Evolutionary conservation across 2,888 invertebrate species (phyloP), one percentile per base, ranked within the genome.

Genomic region (Xanthia icteritia): DNA sequence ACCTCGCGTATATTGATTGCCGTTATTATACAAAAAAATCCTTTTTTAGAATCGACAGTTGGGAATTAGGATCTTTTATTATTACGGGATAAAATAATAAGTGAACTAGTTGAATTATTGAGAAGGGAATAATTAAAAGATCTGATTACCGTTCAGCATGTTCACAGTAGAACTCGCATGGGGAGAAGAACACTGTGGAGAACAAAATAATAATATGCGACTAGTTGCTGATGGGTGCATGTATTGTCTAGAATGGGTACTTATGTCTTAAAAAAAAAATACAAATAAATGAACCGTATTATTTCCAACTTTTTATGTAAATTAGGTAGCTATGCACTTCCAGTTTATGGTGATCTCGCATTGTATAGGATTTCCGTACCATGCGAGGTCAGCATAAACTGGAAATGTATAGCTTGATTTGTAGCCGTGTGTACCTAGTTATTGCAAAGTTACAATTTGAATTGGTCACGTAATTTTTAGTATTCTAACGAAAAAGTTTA

Each of bases 1-100:
- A 94, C 93, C 92, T 94, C 94, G 94, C 93, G 93, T 94, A 94
- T 93, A 96, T 96, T 95, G 96, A 96, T 96, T 96, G 95, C 96
- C 95, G 95, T 96, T 96, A 96, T 96, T 96, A 94, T 93, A 92
- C 88, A 92, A 94, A 95, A 94, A 95, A 94, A 92, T 88, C 90
- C 91, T 93, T 94, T 93, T 93, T 91, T 88, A 69, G 86, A 89
- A 93, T 93, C 93, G 93, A 92, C 93, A 94, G 94, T 95, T 95
- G 93, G 91, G 94, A 93, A 95, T 94, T 94, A 91, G 91, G 89
- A 91, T 92, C 92, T 92, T 92, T 93, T 93, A 92, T 94, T 92
- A 91, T 91, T 90, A 89, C 75, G 90, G 91, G 86, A 92, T 92
- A 91, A 92, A 93, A 93, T 92, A 92, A 92, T 92, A 92, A 92